Percentiles rank a stretch among this genome's conserved stretches.
Conservation (phyloP, 2,888 invertebrate species). For the Apamea sordens region DNA sequence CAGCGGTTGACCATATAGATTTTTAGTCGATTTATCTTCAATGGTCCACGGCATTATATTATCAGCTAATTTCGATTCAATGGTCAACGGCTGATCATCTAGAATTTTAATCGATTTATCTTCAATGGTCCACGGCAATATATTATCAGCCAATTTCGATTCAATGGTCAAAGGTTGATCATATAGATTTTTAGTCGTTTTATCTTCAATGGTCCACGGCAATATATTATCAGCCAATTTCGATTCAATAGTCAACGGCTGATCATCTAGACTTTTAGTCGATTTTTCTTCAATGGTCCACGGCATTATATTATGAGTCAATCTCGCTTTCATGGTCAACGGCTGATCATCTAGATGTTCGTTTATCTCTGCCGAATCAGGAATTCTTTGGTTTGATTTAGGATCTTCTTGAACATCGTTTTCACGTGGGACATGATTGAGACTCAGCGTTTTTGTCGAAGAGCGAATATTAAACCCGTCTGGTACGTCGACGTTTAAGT, state of each 20-base stretch:
- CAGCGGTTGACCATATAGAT: background rate
- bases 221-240: background rate
- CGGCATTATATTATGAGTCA: background rate
- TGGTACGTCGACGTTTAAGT: background rate
- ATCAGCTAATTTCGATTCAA: background rate
- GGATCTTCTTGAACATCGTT: slow-evolving; percentile 1
- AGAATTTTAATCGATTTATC: background rate
- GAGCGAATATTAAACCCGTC: background rate
- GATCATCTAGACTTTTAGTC: background rate
- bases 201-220: background rate
- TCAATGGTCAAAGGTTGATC: background rate
- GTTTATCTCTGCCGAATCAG: background rate
- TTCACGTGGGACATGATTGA: background rate
- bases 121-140: background rate
- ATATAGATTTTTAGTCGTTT: background rate
- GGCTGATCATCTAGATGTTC: background rate
- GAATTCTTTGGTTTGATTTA: slow-evolving; percentile 1
- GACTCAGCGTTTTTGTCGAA: background rate
- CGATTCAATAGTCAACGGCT: background rate
- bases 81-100: background rate
- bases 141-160: background rate
- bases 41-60: background rate
- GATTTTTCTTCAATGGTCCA: background rate
- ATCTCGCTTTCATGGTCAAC: background rate
- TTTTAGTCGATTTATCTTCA: background rate